Evolutionary conservation across 2,888 invertebrate species (phyloP).

Genomic region (Liposcelis brunnea): DNA sequence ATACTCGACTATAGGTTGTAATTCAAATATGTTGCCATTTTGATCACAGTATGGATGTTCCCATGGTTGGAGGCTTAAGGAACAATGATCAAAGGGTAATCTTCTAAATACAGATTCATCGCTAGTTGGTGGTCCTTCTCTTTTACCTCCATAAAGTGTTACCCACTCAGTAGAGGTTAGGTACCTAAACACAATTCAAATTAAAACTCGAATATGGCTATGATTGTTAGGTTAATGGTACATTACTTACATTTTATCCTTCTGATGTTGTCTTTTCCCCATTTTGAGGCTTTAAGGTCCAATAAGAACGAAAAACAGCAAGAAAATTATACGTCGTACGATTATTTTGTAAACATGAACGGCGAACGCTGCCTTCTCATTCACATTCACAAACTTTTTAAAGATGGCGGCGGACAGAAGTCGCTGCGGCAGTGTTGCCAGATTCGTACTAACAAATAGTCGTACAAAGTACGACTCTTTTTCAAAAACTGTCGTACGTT

Average conservation of each 20-base stretch:
- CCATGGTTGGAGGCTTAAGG: conserved; percentile 80
- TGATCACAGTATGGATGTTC: conserved; percentile 79
- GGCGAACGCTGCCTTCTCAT: no score
- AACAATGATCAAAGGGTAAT: conserved; percentile 84
- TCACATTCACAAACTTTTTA: no score
- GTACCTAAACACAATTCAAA: conserved; percentile 38
- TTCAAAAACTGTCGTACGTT: no score
- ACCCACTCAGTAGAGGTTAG: conserved; percentile 78
- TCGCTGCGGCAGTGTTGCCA: no score
- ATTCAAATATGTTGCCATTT: conserved; percentile 85
- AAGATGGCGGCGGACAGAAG: no score
- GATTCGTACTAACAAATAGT: no score
- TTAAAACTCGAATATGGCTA: conserved; percentile 9
- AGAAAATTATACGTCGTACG: no score
- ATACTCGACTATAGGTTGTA: conserved; percentile 71
- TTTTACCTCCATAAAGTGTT: conserved; percentile 78
- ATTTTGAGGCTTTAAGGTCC: conserved; percentile 37
- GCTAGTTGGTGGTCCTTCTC: conserved; percentile 45
- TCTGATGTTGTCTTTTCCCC: conserved; percentile 88
- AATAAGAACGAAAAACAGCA: no score
- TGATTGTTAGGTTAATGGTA: conserved; percentile 11
- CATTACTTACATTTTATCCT: conserved; percentile 67
- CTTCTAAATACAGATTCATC: conserved; percentile 73
- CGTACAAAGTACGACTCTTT: no score
- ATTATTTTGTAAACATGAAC: no score